Conservation (phyloP, 2,888 invertebrate genomes). For the Ophion slaviceki region DNA sequence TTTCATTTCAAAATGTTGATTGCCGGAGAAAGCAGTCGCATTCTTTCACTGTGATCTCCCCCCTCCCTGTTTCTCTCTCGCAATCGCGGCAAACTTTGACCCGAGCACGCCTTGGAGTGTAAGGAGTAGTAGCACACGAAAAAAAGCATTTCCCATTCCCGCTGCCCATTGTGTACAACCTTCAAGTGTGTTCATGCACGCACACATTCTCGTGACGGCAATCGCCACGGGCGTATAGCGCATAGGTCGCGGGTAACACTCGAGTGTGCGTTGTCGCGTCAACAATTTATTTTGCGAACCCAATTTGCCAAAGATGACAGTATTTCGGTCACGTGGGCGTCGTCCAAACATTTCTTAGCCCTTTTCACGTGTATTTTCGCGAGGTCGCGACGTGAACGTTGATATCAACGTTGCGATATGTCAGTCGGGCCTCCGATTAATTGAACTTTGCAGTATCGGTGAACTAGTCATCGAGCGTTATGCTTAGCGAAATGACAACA, state of each 20-base stretch:
- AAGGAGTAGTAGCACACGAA: not conserved
- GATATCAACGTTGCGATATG: conserved; percentile 19
- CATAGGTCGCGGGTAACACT: not conserved
- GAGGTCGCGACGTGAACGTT: not conserved
- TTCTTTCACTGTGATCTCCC: too few species aligned
- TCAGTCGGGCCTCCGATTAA: conserved; percentile 21
- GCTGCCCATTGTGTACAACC: not conserved
- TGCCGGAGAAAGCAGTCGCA: not conserved
- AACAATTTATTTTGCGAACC: conserved; percentile 14
- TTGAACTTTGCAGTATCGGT: conserved; percentile 16
- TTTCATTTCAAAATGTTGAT: not conserved
- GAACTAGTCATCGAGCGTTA: conserved; percentile 36
- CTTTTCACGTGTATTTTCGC: not conserved
- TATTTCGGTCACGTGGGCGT: conserved; percentile 25
- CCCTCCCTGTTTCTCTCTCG: not conserved
- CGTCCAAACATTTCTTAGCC: conserved; percentile 1
- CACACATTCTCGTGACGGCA: not conserved
- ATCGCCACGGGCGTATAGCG: not conserved
- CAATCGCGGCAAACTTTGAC: not conserved
- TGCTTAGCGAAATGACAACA: conserved; percentile 32
- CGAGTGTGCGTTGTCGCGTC: not conserved
- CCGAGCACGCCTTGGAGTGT: not conserved
- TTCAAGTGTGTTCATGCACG: not conserved
- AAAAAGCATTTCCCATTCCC: not conserved
- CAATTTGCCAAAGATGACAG: not conserved